Evolutionary conservation across 2,888 invertebrate species (phyloP), one percentile per base, ranked within the genome.

Genomic region (Agriopis leucophaearia): DNA sequence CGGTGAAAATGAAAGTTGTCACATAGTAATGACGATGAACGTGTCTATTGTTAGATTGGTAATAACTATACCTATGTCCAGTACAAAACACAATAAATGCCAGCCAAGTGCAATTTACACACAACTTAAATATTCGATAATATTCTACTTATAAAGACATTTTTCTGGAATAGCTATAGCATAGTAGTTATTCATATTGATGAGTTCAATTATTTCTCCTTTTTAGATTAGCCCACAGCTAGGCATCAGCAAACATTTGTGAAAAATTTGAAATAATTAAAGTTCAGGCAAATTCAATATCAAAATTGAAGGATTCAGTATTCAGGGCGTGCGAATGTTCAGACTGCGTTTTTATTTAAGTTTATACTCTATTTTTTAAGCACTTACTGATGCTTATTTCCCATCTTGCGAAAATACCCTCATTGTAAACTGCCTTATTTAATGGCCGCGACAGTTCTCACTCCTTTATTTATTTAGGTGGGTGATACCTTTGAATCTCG

Each of bases 401-500:
- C 27, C 59, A n/a, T 9, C 13, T 35, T 12, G 10, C 35, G 3
- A 36, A 62, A 54, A 45, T 62, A 54, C 47, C 62, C 47, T 16
- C 40, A 59, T 45, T 55, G 51, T 59, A 55, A 54, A 64, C 56
- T 55, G 47, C 44, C 66, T 68, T 57, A 61, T 58, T 66, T 66
- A 65, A 67, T 65, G 69, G 62, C 54, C 61, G 54, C 51, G 59
- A 54, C 56, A 64, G 66, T 50, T 58, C 66, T 68, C 60, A 57
- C 65, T 59, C 55, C 50, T 66, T 63, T 73, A 73, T 74, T 72
- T 73, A 73, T 66, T 71, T 73, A 74, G 71, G 69, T 61, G 66
- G 69, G 73, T 64, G 73, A 71, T 74, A 74, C 70, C 67, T 64
- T 70, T 54, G 64, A 69, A 71, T 69, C 59, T 69, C 61, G 55